These are phyloP conservation scores for Notospermus geniculatus DNA, from an alignment of 1,140 invertebrate genomes.

Conservation along the genomic window DNA sequence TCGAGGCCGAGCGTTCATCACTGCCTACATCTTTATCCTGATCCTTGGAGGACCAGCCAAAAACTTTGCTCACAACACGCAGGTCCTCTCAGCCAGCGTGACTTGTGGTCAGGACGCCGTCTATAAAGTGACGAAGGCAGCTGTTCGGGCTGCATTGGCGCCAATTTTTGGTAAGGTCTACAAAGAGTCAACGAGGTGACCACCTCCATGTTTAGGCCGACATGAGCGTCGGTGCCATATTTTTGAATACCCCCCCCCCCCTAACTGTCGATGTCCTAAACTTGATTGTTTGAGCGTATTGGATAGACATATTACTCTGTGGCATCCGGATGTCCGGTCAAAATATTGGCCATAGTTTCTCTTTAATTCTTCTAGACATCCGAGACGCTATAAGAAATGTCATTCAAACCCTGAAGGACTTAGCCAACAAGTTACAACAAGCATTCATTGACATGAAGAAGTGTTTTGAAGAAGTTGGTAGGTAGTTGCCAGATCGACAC, in stretches of 20 bases:
- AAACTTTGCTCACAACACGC: conserved; percentile 74
- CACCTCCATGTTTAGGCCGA: background rate
- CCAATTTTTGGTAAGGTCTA: conserved; percentile 25
- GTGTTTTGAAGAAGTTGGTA: too few species aligned
- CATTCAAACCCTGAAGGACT: too few species aligned
- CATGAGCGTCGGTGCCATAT: background rate
- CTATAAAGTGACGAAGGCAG: conserved; percentile 50
- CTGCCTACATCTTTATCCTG: conserved; percentile 76
- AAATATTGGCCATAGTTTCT: too few species aligned
- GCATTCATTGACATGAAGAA: too few species aligned
- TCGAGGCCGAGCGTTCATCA: conserved; percentile 72
- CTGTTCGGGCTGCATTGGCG: conserved; percentile 54
- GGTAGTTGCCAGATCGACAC: too few species aligned
- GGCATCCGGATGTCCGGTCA: too few species aligned
- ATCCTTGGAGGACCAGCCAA: conserved; percentile 73
- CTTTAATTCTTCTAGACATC: too few species aligned
- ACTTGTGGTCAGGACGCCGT: conserved; percentile 68
- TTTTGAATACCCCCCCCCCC: too few species aligned
- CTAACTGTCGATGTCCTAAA: background rate
- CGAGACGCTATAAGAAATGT: too few species aligned
- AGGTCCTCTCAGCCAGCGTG: conserved; percentile 70
- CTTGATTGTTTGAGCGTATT: too few species aligned
- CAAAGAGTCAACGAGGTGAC: background rate
- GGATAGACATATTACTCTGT: too few species aligned
- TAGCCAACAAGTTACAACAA: too few species aligned